phyloP scores from a whole-genome alignment of 2,888 invertebrate genomes.

The Parnassius apollo region DNA sequence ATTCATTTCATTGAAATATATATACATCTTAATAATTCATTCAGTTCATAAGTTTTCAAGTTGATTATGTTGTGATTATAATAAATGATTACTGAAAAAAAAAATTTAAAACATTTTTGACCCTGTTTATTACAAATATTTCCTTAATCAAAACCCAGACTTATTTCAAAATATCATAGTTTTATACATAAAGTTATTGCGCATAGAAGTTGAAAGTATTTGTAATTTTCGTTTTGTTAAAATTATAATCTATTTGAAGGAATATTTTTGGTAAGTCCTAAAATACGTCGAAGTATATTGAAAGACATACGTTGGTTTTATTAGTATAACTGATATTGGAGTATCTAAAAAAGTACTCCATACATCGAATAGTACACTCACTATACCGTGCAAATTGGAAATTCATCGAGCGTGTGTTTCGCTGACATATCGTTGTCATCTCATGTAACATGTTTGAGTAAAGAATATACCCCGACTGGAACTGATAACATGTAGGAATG shows the following conservation, averaged over 20 bases:
- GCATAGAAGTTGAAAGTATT: no score
- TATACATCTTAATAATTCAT: no score
- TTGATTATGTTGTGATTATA: no score
- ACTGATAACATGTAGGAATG: neutral
- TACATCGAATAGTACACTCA: neutral
- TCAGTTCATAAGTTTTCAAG: no score
- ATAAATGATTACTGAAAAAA: no score
- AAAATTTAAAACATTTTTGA: no score
- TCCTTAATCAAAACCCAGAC: neutral
- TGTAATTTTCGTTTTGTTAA: neutral
- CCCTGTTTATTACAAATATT: neutral
- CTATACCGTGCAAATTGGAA: constrained; percentile 17
- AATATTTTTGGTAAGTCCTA: no score
- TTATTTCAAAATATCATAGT: neutral
- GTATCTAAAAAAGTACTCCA: neutral
- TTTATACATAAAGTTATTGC: no score
- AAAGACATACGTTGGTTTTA: no score
- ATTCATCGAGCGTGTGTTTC: constrained; percentile 16
- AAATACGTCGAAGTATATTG: neutral
- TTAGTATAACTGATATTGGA: neutral
- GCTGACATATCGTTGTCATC: constrained; percentile 11
- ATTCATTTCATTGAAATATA: no score
- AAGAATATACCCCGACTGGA: neutral
- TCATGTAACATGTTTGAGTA: neutral
- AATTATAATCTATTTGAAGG: neutral